Evolutionary conservation across 2,888 invertebrate genomes (phyloP).

Genomic region (Panopea generosa): DNA sequence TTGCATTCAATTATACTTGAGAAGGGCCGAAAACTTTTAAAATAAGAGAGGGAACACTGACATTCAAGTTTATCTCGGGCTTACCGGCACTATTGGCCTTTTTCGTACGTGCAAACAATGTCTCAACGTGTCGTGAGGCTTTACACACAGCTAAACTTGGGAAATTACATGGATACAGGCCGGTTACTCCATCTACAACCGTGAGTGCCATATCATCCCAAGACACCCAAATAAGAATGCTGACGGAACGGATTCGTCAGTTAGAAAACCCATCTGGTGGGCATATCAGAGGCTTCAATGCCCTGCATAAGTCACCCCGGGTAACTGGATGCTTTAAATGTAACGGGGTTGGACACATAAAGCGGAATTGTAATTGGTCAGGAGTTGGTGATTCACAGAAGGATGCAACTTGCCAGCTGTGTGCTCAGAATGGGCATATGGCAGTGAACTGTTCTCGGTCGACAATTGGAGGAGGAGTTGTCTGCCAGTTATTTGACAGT

Average conservation of each 20-base stretch:
- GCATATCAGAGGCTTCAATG: too few relatives aligned
- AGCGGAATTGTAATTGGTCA: background rate
- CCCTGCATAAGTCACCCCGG: background rate
- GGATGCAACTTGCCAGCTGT: slow-evolving; percentile 24
- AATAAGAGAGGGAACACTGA: background rate
- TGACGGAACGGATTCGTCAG: too few relatives aligned
- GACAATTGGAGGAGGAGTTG: background rate
- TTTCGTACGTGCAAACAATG: slow-evolving; percentile 1
- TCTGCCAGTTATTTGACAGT: background rate
- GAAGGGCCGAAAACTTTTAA: too few relatives aligned
- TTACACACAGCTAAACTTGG: slow-evolving; percentile 25
- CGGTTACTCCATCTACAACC: background rate
- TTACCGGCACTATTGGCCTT: too few relatives aligned
- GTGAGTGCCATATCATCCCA: background rate
- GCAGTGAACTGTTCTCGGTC: slow-evolving; percentile 1
- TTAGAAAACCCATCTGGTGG: too few relatives aligned
- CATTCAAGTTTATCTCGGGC: too few relatives aligned
- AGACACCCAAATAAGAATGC: too few relatives aligned
- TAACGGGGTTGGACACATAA: too few relatives aligned
- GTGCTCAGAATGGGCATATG: slow-evolving; percentile 24
- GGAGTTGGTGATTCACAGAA: background rate
- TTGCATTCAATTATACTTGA: slow-evolving; percentile 21
- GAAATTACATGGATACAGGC: slow-evolving; percentile 37
- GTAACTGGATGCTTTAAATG: background rate
- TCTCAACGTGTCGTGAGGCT: slow-evolving; percentile 13